These are phyloP conservation scores for Torymus texanus DNA, from an alignment of 2,888 invertebrate species.

Conservation along the genomic window DNA sequence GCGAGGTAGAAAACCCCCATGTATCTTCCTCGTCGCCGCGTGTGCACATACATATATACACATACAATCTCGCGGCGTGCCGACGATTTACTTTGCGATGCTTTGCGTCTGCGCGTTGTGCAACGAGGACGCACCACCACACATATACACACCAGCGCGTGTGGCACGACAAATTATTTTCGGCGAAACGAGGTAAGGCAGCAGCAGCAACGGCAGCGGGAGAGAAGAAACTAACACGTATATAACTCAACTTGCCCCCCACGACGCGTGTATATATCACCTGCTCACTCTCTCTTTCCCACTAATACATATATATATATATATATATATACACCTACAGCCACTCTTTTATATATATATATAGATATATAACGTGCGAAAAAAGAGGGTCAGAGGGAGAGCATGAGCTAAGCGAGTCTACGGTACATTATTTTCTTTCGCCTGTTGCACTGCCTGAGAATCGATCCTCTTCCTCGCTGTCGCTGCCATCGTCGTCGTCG, in stretches of 20 bases:
- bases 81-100: too few relatives aligned
- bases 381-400: slow-evolving; percentile 32
- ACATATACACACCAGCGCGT: too few relatives aligned
- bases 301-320: too few relatives aligned
- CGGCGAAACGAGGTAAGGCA: slow-evolving; percentile 12
- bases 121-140: too few relatives aligned
- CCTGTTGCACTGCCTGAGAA: slow-evolving; percentile 48
- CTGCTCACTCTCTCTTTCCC: background rate
- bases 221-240: background rate
- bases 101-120: too few relatives aligned
- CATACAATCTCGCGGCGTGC: too few relatives aligned
- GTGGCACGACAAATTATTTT: slow-evolving; percentile 27
- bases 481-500: background rate
- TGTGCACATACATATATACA: too few relatives aligned
- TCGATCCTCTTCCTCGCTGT: slow-evolving; percentile 20
- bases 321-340: too few relatives aligned
- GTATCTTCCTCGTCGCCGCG: too few relatives aligned
- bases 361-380: too few relatives aligned
- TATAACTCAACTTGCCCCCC: slow-evolving; percentile 1
- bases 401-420: slow-evolving; percentile 14
- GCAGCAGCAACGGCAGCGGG: background rate
- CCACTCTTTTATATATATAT: too few relatives aligned
- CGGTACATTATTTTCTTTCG: slow-evolving; percentile 41
- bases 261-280: background rate
- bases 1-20: too few relatives aligned